Evolutionary conservation across 1,140 invertebrate species (phyloP).

Genomic region (Acromyrmex heyeri): DNA sequence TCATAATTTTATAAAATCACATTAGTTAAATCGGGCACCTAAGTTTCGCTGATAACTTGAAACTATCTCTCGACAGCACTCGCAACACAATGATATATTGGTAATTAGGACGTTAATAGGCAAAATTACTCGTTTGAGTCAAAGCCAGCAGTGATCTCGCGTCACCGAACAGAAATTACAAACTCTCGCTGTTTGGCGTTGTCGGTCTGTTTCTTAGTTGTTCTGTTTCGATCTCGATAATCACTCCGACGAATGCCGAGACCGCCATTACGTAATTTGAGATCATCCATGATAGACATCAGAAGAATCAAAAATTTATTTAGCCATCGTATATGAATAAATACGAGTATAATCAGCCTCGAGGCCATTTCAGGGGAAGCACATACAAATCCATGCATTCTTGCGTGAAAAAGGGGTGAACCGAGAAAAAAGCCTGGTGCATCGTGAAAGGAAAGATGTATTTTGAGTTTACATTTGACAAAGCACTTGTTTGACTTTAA

Average conservation of each 20-base stretch:
- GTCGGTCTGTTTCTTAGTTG: slow-evolving; percentile 19
- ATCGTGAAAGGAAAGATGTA: slow-evolving; percentile 21
- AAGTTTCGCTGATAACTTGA: not conserved
- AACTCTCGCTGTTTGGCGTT: slow-evolving; percentile 69
- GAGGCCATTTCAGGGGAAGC: slow-evolving; percentile 77
- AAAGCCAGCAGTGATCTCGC: slow-evolving; percentile 74
- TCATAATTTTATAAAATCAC: not conserved
- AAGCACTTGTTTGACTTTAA: slow-evolving; percentile 1
- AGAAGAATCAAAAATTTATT: slow-evolving; percentile 81
- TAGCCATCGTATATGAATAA: slow-evolving; percentile 78
- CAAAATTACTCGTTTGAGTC: slow-evolving; percentile 76
- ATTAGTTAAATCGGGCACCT: not conserved
- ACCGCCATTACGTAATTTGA: slow-evolving; percentile 81
- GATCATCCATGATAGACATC: slow-evolving; percentile 80
- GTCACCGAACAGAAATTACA: slow-evolving; percentile 81
- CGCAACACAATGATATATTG: slow-evolving; percentile 71
- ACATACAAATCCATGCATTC: slow-evolving; percentile 71
- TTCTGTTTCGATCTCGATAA: slow-evolving; percentile 40
- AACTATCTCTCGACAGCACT: not conserved
- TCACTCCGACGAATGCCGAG: slow-evolving; percentile 46
- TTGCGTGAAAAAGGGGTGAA: slow-evolving; percentile 74
- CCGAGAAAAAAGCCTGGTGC: slow-evolving; percentile 3
- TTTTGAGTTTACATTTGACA: slow-evolving; percentile 30
- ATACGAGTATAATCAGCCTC: slow-evolving; percentile 77
- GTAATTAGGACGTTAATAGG: slow-evolving; percentile 78